Percentiles rank a stretch among this genome's conserved stretches.
Evolutionary conservation across 2,888 invertebrate genomes (phyloP).

Genomic region (Rotaria magnacalcarata): DNA sequence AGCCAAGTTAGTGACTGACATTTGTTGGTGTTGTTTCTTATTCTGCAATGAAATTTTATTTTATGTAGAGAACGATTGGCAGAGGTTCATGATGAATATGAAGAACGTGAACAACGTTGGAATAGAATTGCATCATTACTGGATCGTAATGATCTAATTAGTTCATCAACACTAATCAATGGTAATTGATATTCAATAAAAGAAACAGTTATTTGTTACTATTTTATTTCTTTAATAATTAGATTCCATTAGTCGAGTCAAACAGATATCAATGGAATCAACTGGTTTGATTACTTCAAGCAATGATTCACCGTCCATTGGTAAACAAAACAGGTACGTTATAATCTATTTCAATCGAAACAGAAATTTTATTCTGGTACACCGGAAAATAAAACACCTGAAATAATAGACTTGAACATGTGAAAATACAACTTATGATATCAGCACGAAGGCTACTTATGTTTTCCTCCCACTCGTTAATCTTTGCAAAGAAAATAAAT

Average conservation of each 20-base stretch:
- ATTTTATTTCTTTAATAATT: not conserved
- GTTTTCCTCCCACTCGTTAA: too few species aligned
- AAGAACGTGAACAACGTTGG: slow-evolving; percentile 34
- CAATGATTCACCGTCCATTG: not conserved
- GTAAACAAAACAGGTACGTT: not conserved
- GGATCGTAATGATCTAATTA: not conserved
- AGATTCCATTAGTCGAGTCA: not conserved
- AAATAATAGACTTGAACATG: not conserved
- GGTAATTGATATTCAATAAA: not conserved
- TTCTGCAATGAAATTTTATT: not conserved
- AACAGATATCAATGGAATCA: not conserved
- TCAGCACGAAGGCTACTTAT: not conserved
- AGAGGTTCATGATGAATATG: slow-evolving; percentile 33
- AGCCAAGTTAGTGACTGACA: slow-evolving; percentile 8
- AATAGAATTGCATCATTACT: slow-evolving; percentile 7
- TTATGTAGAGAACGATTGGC: not conserved
- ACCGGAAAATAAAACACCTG: not conserved
- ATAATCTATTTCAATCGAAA: not conserved
- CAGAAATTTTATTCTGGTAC: too few species aligned
- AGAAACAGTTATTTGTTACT: not conserved
- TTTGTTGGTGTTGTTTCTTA: not conserved
- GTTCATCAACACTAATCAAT: not conserved
- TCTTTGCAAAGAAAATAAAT: too few species aligned
- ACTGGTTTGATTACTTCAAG: not conserved
- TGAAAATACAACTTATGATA: not conserved